Evolutionary conservation across 2,797 vertebrate species (phyloP).

Genomic region (Smutsia gigantea): DNA sequence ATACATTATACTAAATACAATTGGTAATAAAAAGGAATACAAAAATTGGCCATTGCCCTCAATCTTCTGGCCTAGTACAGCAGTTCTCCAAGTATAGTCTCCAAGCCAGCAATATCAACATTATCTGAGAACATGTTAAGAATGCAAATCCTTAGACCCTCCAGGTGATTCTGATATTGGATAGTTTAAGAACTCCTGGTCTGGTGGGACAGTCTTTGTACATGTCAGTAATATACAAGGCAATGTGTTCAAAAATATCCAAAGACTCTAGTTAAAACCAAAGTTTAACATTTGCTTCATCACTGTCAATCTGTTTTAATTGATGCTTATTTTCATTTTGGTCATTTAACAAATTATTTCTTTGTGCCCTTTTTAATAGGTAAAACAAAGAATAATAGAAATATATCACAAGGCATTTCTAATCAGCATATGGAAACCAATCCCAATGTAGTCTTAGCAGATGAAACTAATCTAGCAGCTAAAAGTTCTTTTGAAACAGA

Average conservation of each 20-base stretch:
- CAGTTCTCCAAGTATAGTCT: not conserved
- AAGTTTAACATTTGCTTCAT: slow-evolving; percentile 61
- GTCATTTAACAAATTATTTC: slow-evolving; percentile 65
- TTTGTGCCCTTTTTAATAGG: slow-evolving; percentile 86
- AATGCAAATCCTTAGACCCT: not conserved
- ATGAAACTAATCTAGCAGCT: slow-evolving; percentile 85
- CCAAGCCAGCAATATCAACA: not conserved
- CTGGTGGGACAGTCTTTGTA: not conserved
- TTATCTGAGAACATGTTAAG: slow-evolving; percentile 1
- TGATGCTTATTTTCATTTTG: slow-evolving; percentile 40
- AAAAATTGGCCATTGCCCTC: not conserved
- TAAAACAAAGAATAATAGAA: slow-evolving; percentile 90
- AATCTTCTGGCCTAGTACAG: not conserved
- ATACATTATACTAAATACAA: not conserved
- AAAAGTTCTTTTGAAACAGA: slow-evolving; percentile 86
- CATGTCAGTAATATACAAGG: not conserved
- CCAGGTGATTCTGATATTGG: not conserved
- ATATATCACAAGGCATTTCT: slow-evolving; percentile 83
- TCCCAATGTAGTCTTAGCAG: slow-evolving; percentile 82
- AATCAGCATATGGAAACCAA: slow-evolving; percentile 83
- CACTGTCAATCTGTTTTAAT: slow-evolving; percentile 28
- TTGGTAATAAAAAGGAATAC: not conserved
- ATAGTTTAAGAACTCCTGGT: not conserved
- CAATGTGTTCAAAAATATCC: slow-evolving; percentile 25
- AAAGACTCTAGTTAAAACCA: not conserved